Evolutionary conservation across 2,888 invertebrate genomes (phyloP).

Genomic region (Cataglyphis albicans): DNA sequence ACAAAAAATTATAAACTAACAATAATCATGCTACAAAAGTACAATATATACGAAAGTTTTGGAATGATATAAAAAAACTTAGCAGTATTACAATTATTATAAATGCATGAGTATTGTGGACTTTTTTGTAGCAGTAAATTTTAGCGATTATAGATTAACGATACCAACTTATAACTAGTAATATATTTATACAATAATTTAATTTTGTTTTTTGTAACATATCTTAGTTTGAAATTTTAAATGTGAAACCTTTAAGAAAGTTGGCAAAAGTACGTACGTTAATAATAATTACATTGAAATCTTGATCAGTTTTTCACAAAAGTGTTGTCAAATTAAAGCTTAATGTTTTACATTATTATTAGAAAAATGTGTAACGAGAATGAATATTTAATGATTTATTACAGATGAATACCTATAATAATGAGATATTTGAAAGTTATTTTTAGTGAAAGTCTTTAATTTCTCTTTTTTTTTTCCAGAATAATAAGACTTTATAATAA

Average conservation of each 20-base stretch:
- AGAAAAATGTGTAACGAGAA: conserved; percentile 31
- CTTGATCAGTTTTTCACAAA: conserved; percentile 43
- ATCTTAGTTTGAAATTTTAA: conserved; percentile 71
- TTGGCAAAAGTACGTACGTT: conserved; percentile 56
- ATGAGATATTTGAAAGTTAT: conserved; percentile 51
- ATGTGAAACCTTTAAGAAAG: conserved; percentile 67
- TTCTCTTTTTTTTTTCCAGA: conserved; percentile 52
- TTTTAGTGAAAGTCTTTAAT: conserved; percentile 60
- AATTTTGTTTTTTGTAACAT: conserved; percentile 68
- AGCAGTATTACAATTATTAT: conserved; percentile 70
- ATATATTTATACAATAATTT: conserved; percentile 75
- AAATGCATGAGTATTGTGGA: conserved; percentile 76
- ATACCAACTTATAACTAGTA: conserved; percentile 76
- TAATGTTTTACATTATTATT: conserved; percentile 29
- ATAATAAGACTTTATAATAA: conserved; percentile 50
- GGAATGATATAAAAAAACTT: conserved; percentile 75
- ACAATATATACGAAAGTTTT: conserved; percentile 68
- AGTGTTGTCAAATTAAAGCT: conserved; percentile 45
- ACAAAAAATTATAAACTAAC: conserved; percentile 73
- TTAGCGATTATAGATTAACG: conserved; percentile 72
- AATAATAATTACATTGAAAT: conserved; percentile 54
- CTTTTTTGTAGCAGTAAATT: conserved; percentile 70
- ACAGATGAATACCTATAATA: conserved; percentile 51
- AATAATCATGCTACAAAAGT: conserved; percentile 72
- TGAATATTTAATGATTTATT: conserved; percentile 49